Conservation (phyloP, 2,113 vertebrate genomes). For the Talpa occidentalis region DNA sequence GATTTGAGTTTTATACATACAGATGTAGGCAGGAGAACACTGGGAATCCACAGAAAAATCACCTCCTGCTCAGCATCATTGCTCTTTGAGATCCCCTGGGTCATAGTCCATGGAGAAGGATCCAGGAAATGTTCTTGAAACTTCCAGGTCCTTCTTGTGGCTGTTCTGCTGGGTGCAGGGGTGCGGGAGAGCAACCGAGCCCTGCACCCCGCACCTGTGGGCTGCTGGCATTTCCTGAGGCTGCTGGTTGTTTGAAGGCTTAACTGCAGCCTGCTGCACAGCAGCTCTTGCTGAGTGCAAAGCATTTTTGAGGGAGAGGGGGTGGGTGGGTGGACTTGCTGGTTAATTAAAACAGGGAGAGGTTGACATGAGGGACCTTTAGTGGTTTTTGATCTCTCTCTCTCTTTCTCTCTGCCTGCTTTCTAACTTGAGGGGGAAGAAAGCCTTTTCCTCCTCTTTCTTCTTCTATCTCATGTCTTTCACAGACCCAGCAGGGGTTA, state of each 20-base stretch:
- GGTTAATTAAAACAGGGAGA: slow-evolving; percentile 79
- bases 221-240: slow-evolving; percentile 72
- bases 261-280: slow-evolving; percentile 43
- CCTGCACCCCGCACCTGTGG: slow-evolving; percentile 46
- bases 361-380: slow-evolving; percentile 64
- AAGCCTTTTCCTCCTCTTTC: slow-evolving; percentile 44
- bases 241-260: slow-evolving; percentile 72
- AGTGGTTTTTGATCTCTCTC: slow-evolving; percentile 59
- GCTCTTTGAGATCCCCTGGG: neutral
- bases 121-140: neutral
- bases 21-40: neutral
- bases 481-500: neutral
- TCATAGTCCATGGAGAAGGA: rapidly evolving
- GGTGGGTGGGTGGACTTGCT: slow-evolving; percentile 9
- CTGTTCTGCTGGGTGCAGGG: neutral
- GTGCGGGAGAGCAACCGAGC: neutral
- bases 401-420: neutral
- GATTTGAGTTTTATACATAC: neutral
- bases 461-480: slow-evolving; percentile 24
- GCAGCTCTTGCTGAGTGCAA: slow-evolving; percentile 67
- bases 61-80: rapidly evolving
- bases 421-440: slow-evolving; percentile 33
- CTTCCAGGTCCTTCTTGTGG: neutral
- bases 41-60: too few species aligned
- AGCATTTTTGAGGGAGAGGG: slow-evolving; percentile 53